Evolutionary conservation across 2,888 invertebrate genomes (phyloP), one percentile per base, ranked within the genome.

Genomic region (Cephonodes hylas): DNA sequence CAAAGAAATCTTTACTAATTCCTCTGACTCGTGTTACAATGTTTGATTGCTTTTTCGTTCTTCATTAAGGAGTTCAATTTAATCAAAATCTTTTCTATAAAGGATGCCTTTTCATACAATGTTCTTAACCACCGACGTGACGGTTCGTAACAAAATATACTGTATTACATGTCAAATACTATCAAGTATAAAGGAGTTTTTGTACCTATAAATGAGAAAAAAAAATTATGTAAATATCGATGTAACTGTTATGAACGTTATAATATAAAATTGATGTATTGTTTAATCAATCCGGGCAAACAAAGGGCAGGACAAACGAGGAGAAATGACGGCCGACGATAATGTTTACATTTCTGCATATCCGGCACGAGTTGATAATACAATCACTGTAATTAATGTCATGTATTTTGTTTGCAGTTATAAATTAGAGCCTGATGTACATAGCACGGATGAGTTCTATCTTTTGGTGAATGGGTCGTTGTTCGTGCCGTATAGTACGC

Each of bases 391-490:
- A 53, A 31, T 53, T 27, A 53, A 53, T 53, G 31, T 1, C 10
- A 53, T 18, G 7, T 46, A 20, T 46, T 64, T 72, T 68, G 42
- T 72, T 79, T 83, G 22, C 83, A 94, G 94, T 79, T 94, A 93
- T 74, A 87, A 91, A 73, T 72, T 95, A 63, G 88, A 93, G 42
- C 94, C 94, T 1, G 83, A 89, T 10, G 73, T 84, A 63, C 78
- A 82, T 53, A 84, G 81, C 63, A 81, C 85, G 27, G 94, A 95
- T 65, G 93, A 93, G 67, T 93, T 94, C 76, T 93, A 93, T 73
- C 87, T 95, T 38, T 78, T 94, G 66, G 76, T 88, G 25, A 94
- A 94, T 69, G 95, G 95, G 20, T 93, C 94, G 0, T 83, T 95
- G 48, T 93, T 93, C 68, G 90, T 91, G 15, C 94, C 94, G 0